Evolutionary conservation across 2,888 invertebrate species (phyloP), one percentile per base, ranked within the genome.

Genomic region (Hyles lineata): DNA sequence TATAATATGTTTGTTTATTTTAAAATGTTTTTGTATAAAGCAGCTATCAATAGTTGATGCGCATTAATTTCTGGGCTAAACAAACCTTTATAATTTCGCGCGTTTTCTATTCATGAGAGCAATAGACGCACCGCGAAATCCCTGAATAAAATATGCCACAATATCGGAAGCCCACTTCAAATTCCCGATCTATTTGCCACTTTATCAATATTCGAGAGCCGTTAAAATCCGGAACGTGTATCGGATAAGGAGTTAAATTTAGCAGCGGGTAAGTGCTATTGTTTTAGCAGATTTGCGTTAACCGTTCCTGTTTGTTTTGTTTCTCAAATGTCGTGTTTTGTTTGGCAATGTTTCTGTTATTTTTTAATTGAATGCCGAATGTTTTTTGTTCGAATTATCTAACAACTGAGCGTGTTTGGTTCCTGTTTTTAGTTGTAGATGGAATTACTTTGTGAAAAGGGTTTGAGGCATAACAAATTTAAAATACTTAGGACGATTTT

Each of bases 141-240:
- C 55, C n/a, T 55, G 55, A 55, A 55, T 55, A 55, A n/a, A 55
- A 55, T 55, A n/a, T 55, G 55, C 55, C 55, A 55, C 55, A 55
- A 55, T 55, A 55, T 55, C 6, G 55, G 19, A n/a, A n/a, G 43
- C 55, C 55, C 55, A 35, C 63, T 61, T 29, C 61, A 23, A 11
- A 61, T 19, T 61, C 25, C 55, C 55, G 29, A 19, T 61, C 61
- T 61, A 61, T 29, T 25, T 61, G 29, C 29, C 29, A 29, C 29
- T 61, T 29, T 61, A 61, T 61, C 61, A 61, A 61, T 61, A 61
- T 61, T 61, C 25, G 23, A 29, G 29, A 25, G 60, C 23, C 23
- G 25, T 61, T 61, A 61, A 23, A 55, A n/a, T 55, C 25, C 60
- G 1, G 25, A 8, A 11, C 25, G 60, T 25, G 25, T 61, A 25